Conservation (phyloP, 2,113 vertebrate species). For the Orientallactaga bullata region DNA sequence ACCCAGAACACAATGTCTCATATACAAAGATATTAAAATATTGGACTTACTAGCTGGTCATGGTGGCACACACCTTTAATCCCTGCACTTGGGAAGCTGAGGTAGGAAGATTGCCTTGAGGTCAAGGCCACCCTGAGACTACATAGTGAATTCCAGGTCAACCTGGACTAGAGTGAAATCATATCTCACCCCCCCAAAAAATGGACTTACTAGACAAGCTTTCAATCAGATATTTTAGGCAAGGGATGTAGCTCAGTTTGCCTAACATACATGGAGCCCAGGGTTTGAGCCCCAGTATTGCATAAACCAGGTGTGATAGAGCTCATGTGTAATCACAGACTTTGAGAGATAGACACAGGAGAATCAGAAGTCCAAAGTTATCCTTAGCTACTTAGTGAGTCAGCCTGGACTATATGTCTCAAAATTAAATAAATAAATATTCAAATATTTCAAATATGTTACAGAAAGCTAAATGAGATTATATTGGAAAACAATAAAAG, state of each 20-base stretch:
- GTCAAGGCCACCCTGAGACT: too few species aligned
- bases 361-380: neutral
- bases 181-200: too few species aligned
- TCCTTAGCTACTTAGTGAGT: neutral
- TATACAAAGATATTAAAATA: neutral
- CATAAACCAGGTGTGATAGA: neutral
- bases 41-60: neutral
- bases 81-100: too few species aligned
- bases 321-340: too few species aligned
- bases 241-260: neutral
- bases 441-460: neutral
- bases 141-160: too few species aligned
- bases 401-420: neutral
- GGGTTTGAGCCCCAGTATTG: neutral
- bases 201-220: neutral
- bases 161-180: too few species aligned
- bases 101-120: too few species aligned
- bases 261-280: too few species aligned
- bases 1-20: neutral
- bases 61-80: too few species aligned
- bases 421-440: neutral
- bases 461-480: neutral
- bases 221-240: neutral
- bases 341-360: neutral
- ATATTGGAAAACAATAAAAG: neutral